These are phyloP conservation scores for Nezara viridula DNA, from an alignment of 2,888 invertebrate species.

Conservation along the genomic window DNA sequence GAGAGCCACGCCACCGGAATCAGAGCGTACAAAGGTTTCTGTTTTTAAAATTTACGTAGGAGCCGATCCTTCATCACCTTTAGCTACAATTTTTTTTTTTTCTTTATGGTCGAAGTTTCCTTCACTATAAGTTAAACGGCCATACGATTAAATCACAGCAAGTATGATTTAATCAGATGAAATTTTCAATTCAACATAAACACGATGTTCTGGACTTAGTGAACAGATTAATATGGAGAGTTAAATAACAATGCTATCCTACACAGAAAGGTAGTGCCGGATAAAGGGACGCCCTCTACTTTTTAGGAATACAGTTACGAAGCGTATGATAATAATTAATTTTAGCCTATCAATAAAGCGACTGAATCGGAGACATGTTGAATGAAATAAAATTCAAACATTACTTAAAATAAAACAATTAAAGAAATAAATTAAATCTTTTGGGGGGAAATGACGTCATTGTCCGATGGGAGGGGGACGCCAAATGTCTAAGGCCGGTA, in stretches of 20 bases:
- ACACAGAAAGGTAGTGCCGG: no score
- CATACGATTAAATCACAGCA: background rate
- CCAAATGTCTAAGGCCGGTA: no score
- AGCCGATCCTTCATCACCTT: background rate
- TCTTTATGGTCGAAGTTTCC: background rate
- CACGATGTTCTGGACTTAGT: background rate
- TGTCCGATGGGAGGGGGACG: no score
- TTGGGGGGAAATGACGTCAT: no score
- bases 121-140: background rate
- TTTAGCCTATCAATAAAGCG: no score
- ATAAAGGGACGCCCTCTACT: no score
- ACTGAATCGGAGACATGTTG: no score
- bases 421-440: no score
- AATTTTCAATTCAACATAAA: background rate
- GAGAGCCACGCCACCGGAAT: slow-evolving; percentile 42
- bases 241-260: background rate
- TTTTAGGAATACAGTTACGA: no score
- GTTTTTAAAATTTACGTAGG: slow-evolving; percentile 40
- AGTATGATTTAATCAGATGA: background rate
- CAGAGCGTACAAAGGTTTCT: slow-evolving; percentile 48
- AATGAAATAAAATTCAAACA: no score
- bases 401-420: no score
- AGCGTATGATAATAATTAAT: no score
- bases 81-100: background rate
- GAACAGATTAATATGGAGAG: background rate